Conservation (phyloP, 2,888 invertebrate genomes). For the Neoaliturus tenellus region DNA sequence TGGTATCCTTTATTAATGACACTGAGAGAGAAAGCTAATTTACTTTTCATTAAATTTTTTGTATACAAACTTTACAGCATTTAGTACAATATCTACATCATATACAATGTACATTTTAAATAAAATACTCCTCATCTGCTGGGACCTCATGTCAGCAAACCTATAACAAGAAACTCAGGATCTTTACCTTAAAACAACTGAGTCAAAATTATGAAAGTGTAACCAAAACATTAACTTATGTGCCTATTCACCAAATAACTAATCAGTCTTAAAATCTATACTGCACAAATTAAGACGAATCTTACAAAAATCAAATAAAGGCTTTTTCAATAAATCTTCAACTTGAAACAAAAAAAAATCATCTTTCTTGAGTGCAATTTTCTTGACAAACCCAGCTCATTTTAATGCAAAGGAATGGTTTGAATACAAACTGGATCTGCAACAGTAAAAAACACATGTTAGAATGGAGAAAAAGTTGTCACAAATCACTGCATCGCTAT, state of each 20-base stretch:
- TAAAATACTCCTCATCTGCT: not conserved
- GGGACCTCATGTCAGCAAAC: not conserved
- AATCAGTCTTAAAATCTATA: constrained; percentile 13
- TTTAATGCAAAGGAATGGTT: not conserved
- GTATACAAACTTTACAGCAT: constrained; percentile 2
- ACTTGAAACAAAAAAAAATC: no score
- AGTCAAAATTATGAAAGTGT: not conserved
- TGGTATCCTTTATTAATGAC: not conserved
- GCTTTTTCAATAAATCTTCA: not conserved
- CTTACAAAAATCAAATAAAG: not conserved
- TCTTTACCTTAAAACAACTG: not conserved
- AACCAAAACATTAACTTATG: no score
- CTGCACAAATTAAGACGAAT: not conserved
- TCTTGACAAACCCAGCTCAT: no score
- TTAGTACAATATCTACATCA: constrained; percentile 11
- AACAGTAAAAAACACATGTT: not conserved
- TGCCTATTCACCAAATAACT: not conserved
- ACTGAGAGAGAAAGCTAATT: not conserved
- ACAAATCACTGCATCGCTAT: no score
- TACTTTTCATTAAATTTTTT: not conserved
- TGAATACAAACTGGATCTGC: not conserved
- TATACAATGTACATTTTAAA: not conserved
- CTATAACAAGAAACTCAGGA: not conserved
- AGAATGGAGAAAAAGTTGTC: no score
- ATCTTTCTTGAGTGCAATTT: no score